These are phyloP conservation scores for Saimiri boliviensis DNA, from an alignment of 2,113 vertebrate species.

Conservation along the genomic window DNA sequence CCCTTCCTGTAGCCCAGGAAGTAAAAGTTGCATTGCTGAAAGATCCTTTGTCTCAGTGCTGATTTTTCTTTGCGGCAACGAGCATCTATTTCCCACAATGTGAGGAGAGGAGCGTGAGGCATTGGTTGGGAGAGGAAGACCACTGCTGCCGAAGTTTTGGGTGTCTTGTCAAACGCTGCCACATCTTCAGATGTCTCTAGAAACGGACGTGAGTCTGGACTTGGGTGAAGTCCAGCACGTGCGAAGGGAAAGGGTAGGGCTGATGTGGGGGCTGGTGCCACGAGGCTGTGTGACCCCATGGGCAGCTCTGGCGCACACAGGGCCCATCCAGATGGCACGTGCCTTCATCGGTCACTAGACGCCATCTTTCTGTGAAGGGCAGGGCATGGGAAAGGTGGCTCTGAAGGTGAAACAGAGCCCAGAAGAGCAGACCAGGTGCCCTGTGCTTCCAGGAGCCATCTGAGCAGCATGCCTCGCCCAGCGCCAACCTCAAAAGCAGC, in stretches of 20 bases:
- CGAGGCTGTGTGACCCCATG: accelerated
- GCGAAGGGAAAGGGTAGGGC: background rate
- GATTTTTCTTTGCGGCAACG: no score
- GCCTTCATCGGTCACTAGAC: background rate
- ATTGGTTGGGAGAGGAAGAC: background rate
- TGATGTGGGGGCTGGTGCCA: background rate
- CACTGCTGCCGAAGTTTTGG: background rate
- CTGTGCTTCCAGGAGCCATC: background rate
- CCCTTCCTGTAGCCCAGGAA: no score
- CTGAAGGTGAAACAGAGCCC: no score
- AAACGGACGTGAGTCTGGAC: background rate
- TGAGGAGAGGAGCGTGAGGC: background rate
- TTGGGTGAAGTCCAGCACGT: background rate
- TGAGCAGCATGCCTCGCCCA: background rate
- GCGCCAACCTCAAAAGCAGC: background rate
- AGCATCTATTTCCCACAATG: no score
- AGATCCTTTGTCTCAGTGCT: no score
- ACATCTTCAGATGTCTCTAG: background rate
- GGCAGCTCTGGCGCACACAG: background rate
- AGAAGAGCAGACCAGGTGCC: background rate
- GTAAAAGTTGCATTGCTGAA: no score
- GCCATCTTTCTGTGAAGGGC: background rate
- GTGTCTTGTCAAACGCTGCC: background rate
- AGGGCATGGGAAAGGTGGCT: background rate
- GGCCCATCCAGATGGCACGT: background rate